Base-by-base conservation (phyloP, 2,888 invertebrate genomes). In the Hyles lineata region DNA sequence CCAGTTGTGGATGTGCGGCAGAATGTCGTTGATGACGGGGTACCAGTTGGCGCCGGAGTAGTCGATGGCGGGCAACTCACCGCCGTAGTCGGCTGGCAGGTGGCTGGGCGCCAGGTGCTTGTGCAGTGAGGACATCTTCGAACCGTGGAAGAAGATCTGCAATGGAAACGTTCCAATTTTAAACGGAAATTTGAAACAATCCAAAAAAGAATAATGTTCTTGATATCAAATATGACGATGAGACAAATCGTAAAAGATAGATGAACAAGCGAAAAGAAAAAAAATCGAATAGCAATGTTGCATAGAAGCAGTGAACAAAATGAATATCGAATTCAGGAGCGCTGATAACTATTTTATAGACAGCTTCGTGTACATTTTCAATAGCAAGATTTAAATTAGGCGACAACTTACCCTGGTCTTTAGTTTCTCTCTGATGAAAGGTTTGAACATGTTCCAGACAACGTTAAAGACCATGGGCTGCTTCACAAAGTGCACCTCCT, bases 401-500 rank as follows among this genome's bases (percentile, higher is more conserved):
- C 6, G 21, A 19, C 21, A 32, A 94, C 96, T 95, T 88, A 97
- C 97, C 90, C 97, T 96, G 78, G 92, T 96, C 89, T 96, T 96
- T 21, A 98, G 95, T 88, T 98, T 98, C 82, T 97, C 97, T 79
- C 95, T 95, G 80, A 98, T 96, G 85, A 98, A 96, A 11, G 98
- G 98, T 90, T 97, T 97, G 95, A 98, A 98, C 87, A 98, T 96
- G 70, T 95, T 93, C 98, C 98, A 98, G 1, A 98, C 97, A 90
- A 97, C 95, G 85, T 97, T 97, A 92, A 98, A 98, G 76, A 98
- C 92, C 92, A 96, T 97, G 0, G 98, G 98, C 84, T 98, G 97
- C 85, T 97, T 97, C 3, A 98, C 97, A 85, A 98, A 96, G 90
- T 98, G 98, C 15, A 98, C 96, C 91, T 98, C 97, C 89, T 97